Base-by-base conservation (phyloP, 1,140 invertebrate species). In the Drosophila tsacasi region DNA sequence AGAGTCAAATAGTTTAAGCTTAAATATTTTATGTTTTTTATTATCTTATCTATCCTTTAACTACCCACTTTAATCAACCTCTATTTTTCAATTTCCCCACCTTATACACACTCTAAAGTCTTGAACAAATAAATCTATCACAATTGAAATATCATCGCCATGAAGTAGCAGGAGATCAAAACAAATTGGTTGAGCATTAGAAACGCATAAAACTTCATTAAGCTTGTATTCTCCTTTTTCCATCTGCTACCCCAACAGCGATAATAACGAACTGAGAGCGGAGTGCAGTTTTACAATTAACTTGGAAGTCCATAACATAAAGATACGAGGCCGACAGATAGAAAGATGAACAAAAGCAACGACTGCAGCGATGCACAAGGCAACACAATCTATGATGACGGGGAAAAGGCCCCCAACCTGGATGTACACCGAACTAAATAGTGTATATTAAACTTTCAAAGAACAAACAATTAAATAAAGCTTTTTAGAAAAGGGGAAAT, bases 201-300 rank as follows among this genome's bases (percentile, higher is more conserved):
- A 90, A 89, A 89, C 63, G 64, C 84, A 89, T 89, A 89, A 89
- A 90, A 85, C 85, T 89, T 89, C 78, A 85, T 89, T 89, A 89
- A 79, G 77, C 58, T 72, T 49, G 78, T 72, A 76, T 71, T 72
- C 71, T 73, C 54, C 35, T 63, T 57, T 50, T 74, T 42, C 57
- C 44, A 71, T 40, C 44, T 50, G 35, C 27, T 50, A 42, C 27
- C 46, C 21, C n/a, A 30, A 37, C 30, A 42, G 30, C 37, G 46
- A 37, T 73, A 73, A 52, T 61, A 73, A 74, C 68, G n/a, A 72
- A 61, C 67, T 32, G 67, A 19, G 73, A 58, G 47, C 58, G 59
- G 59, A 83, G 54, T 69, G 80, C 80, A 79, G 64, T 63, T 77
- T 78, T 81, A 89, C 84, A 89, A 87, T 87, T 87, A 87, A 84